Base-by-base conservation (phyloP, 2,888 invertebrate species). In the Spisula subtruncata region DNA sequence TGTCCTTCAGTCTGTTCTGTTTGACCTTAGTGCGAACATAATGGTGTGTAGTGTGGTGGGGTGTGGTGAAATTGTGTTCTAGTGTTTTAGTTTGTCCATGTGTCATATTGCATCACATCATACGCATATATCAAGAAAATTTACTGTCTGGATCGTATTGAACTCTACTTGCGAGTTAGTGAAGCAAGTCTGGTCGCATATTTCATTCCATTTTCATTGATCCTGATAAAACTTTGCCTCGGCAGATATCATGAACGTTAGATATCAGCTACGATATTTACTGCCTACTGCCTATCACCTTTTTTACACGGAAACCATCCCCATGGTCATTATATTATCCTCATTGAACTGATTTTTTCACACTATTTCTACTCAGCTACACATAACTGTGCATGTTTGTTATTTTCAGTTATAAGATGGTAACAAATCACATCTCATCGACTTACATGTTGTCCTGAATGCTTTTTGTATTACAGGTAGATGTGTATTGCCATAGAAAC, bases 31-130 rank as follows among this genome's bases (percentile, higher is more conserved):
- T 60, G 81, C 60, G 87, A 87, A 83, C 60, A 79, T 71, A 86
- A 75, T 86, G 81, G 71, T 83, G 75, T 89, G 86, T 71, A 75
- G 81, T 90, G 91, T 91, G 91, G 91, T 91, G 91, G 91, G 91
- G 91, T 91, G 89, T 85, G 80, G 82, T 87, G n/a, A 48, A 60
- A 75, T 80, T 51, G 81, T 79, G 86, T 83, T 66, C 81, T 35
- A 75, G 32, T 79, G 60, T 89, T 89, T 86, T 83, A 80, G 81
- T 81, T 41, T 66, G 82, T 83, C 66, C 83, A 54, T 41, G 81
- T 91, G 92, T 89, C 92, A 92, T 86, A 83, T 92, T 92, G 92
- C 90, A 91, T 92, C 92, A 92, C 91, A 88, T 90, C 89, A 87
- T 90, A 20, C 25, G 79, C 85, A 85, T 81, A 84, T 81, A n/a